Evolutionary conservation across 2,888 invertebrate species (phyloP), one percentile per base, ranked within the genome.

Genomic region (Gymnocheta viridis): DNA sequence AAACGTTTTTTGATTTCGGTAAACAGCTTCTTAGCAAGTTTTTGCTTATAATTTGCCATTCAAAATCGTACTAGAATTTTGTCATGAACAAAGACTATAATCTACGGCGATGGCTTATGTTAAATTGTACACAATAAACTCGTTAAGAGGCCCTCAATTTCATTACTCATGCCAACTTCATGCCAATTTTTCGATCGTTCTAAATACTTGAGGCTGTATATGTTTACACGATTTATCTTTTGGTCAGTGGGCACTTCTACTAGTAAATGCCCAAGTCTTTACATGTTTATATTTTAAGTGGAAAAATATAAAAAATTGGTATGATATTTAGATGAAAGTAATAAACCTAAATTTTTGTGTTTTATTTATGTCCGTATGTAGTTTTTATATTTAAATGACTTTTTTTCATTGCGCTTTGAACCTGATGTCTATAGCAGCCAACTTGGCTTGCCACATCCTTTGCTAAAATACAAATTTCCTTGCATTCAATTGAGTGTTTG

Each of bases 341-440:
- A 74, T 62, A 74, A 76, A 70, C 60, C 24, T 19, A 4, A n/a
- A 49, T 62, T 58, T 62, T 64, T 14, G 14, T 14, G 9, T 9
- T 32, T 62, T 69, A 56, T 66, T 69, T 47, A 67, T 51, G 17
- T 77, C 72, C 70, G 82, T 41, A 49, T 70, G 67, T 32, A 76
- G 44, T 80, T 76, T 82, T 54, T 67, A 24, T 80, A 67, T 84
- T 81, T 77, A 73, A 80, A 72, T 73, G 64, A 67, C 41, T 62
- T 69, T 78, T 70, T 47, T 79, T 64, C 54, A 70, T 14, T 66
- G 62, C 79, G 69, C 49, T 70, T 62, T 64, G 82, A n/a, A 69
- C 69, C 69, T 58, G 67, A 32, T 70, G 47, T 62, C 49, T 29
- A 32, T 17, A 32, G 35, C 38, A 72, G 38, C 24, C 27, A 47